Conservation (phyloP, 1,140 invertebrate species). For the Oreohelix idahoensis region DNA sequence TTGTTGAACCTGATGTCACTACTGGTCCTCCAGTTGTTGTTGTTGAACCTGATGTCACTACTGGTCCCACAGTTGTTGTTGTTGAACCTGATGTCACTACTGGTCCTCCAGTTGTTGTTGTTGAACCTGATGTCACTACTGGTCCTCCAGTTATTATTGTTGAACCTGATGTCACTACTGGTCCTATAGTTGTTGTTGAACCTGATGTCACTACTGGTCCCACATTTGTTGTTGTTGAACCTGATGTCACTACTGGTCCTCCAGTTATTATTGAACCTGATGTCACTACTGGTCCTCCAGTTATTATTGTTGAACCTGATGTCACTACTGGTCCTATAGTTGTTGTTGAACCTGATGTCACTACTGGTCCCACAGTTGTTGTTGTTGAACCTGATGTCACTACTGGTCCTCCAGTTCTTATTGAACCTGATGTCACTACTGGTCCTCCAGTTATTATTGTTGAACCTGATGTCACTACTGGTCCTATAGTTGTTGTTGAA, state of each 20-base stretch:
- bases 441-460: conserved; percentile 13
- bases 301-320: neutral
- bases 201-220: neutral
- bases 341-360: neutral
- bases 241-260: conserved; percentile 27
- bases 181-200: neutral
- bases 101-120: neutral
- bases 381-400: neutral
- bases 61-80: neutral
- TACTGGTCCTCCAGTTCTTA: neutral
- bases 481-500: neutral
- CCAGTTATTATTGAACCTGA: neutral
- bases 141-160: neutral
- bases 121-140: neutral
- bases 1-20: conserved; percentile 14
- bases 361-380: neutral
- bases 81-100: too few relatives aligned
- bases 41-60: neutral
- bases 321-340: neutral
- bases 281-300: too few relatives aligned
- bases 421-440: too few relatives aligned
- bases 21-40: neutral
- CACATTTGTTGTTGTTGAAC: neutral
- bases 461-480: neutral
- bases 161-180: conserved; percentile 16